Evolutionary conservation across 2,888 invertebrate species (phyloP).

Genomic region (Plemyria rubiginata): DNA sequence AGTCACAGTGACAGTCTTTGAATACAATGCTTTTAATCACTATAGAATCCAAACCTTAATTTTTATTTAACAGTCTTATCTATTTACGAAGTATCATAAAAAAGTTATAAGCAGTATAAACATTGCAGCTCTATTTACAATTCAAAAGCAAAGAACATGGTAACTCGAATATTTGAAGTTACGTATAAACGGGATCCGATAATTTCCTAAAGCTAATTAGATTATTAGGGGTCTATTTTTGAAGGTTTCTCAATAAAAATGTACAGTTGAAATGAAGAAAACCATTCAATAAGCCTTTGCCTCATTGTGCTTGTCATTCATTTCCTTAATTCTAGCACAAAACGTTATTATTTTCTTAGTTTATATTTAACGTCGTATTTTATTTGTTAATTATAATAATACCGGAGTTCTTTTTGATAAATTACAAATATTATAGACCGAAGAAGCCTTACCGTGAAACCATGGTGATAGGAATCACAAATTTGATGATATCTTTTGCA

Average conservation of each 20-base stretch:
- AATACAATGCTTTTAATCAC: too few species aligned
- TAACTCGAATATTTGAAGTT: slow-evolving; percentile 77
- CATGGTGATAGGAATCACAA: too few species aligned
- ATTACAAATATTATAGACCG: not conserved
- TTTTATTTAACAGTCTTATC: slow-evolving; percentile 52
- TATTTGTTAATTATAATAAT: not conserved
- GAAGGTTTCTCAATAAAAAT: slow-evolving; percentile 74
- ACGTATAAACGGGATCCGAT: slow-evolving; percentile 61
- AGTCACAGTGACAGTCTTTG: too few species aligned
- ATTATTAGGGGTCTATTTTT: slow-evolving; percentile 66
- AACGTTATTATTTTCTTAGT: not conserved
- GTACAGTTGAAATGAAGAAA: slow-evolving; percentile 70
- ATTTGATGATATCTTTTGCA: too few species aligned
- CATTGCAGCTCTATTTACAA: slow-evolving; percentile 68
- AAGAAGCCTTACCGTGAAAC: not conserved
- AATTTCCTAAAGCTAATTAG: slow-evolving; percentile 57
- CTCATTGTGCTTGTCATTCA: slow-evolving; percentile 80
- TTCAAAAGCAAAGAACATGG: slow-evolving; percentile 71
- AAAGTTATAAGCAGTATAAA: slow-evolving; percentile 53
- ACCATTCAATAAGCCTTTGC: slow-evolving; percentile 79
- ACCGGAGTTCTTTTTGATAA: too few species aligned
- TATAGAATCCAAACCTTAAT: not conserved
- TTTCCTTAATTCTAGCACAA: slow-evolving; percentile 56
- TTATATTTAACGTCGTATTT: not conserved
- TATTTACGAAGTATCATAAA: slow-evolving; percentile 39